A percentile compares a stretch with the other conserved stretches of the same genome.
These are phyloP conservation scores for Trachelus troglodyta DNA, from an alignment of 2,888 invertebrate species.

Conservation along the genomic window DNA sequence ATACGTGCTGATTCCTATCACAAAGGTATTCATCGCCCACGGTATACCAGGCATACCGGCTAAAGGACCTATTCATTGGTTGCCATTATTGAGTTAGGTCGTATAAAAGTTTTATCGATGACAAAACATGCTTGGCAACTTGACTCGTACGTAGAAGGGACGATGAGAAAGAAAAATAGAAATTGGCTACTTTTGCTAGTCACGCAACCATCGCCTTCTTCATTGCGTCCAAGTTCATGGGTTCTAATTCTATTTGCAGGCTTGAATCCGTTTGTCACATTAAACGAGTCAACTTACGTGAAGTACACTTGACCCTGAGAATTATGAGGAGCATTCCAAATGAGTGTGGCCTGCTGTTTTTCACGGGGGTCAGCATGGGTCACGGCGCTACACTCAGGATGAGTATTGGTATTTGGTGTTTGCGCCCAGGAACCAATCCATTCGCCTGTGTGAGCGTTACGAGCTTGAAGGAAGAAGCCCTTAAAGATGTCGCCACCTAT, in stretches of 20 bases:
- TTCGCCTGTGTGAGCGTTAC: conserved; percentile 76
- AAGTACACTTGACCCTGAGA: conserved; percentile 80
- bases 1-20: background rate
- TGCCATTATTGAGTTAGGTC: background rate
- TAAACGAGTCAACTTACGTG: conserved; percentile 73
- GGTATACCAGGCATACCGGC: background rate
- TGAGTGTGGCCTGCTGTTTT: conserved; percentile 77
- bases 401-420: conserved; percentile 79
- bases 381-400: conserved; percentile 83
- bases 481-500: conserved; percentile 75
- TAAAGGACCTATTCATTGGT: background rate
- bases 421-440: conserved; percentile 83
- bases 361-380: conserved; percentile 83
- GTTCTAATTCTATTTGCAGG: background rate
- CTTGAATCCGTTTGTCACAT: background rate
- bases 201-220: background rate
- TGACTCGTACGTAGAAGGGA: background rate
- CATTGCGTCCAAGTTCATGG: background rate
- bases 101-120: background rate
- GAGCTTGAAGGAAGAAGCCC: conserved; percentile 87
- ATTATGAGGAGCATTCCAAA: conserved; percentile 80
- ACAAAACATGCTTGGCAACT: background rate
- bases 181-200: background rate
- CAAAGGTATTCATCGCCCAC: background rate
- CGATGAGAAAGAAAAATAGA: background rate